Evolutionary conservation across 2,797 vertebrate species (phyloP), one percentile per base, ranked within the genome.

Genomic region (Molossus alvarezi): DNA sequence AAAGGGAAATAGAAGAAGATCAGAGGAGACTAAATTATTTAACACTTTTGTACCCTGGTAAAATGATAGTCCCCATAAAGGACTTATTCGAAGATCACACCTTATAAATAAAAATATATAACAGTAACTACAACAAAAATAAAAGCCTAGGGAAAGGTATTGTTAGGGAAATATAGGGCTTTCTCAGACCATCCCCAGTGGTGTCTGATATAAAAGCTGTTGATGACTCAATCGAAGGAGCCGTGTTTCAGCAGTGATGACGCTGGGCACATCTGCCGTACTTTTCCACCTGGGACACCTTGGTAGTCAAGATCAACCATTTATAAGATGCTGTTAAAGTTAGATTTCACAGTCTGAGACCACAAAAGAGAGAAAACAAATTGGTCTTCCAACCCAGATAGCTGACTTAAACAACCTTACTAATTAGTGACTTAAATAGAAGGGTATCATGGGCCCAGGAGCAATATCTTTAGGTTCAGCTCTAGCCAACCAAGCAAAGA

Each of bases 381-480:
- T 55, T 67, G 12, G 29, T 62, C 45, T 69, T 77, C 33, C 17
- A 67, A 29, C 8, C 23, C 25, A 73, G 53, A 15, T 80, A 23
- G 2, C 20, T 58, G 62, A 79, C 48, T 84, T 67, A 84, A 84
- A 67, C 45, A 84, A 53, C 64, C 48, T 67, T 53, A 84, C 21
- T 67, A 25, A 67, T 67, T 17, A 67, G 45, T 93, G 55, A 64
- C 65, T 90, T 85, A 76, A 77, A 41, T 14, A 67, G 33, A 95
- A 93, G 33, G 23, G 1, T 76, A 25, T 80, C 58, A 17, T 90
- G n/a, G 57, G 81, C 33, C 60, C 9, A 73, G 57, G 25, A 60
- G 17, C 25, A 69, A 9, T 64, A 91, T 65, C 79, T 85, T 88
- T 9, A 67, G 37, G 64, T 62, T 85, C 55, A 53, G 89, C 6